Conservation (phyloP, 2,888 invertebrate genomes). For the Mamestra brassicae region DNA sequence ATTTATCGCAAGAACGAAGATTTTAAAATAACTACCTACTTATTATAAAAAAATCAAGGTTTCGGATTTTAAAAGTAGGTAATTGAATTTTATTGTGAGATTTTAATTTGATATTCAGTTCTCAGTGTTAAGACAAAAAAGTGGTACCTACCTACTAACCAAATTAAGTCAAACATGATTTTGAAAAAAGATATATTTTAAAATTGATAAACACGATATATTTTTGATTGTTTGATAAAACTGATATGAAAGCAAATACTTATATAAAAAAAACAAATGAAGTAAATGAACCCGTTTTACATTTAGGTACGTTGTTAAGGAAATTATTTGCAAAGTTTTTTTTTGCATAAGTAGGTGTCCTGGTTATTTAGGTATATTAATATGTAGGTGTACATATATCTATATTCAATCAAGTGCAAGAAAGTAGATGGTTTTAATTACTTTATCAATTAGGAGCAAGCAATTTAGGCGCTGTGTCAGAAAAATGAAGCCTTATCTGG, state of each 20-base stretch:
- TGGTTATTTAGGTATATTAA: not conserved
- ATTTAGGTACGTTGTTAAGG: not conserved
- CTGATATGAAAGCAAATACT: no score
- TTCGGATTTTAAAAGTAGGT: slow-evolving; percentile 1
- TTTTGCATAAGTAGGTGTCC: not conserved
- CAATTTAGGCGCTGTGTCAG: not conserved
- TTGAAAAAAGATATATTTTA: not conserved
- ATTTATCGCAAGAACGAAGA: not conserved
- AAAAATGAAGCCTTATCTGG: not conserved
- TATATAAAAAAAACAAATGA: not conserved
- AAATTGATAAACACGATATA: not conserved
- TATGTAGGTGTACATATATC: not conserved
- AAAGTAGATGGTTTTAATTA: not conserved
- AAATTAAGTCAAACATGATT: not conserved
- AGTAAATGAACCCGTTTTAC: not conserved
- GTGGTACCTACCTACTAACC: no score
- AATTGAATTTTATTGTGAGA: not conserved
- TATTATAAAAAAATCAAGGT: slow-evolving; percentile 30
- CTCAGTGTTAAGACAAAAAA: slow-evolving; percentile 6
- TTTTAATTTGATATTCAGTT: slow-evolving; percentile 20
- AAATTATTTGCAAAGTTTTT: not conserved
- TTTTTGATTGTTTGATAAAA: not conserved
- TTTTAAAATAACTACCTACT: not conserved
- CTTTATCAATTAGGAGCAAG: slow-evolving; percentile 3
- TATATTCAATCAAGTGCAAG: not conserved